These are phyloP conservation scores for Brevimyrus niger DNA, from an alignment of 2,113 vertebrate species.

Conservation along the genomic window DNA sequence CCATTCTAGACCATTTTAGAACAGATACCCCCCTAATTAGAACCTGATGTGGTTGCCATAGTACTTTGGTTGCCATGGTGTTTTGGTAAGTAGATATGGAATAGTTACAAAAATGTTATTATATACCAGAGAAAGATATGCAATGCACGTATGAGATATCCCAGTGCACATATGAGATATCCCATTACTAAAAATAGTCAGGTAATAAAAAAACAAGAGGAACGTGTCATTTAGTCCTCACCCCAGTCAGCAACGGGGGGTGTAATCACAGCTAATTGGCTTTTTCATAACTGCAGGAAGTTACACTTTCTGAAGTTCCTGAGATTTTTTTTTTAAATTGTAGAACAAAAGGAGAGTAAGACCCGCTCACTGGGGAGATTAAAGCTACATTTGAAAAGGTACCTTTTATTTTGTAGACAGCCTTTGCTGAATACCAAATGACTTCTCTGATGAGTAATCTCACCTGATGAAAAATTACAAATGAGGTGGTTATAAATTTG, in stretches of 20 bases:
- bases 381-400: neutral
- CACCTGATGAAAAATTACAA: neutral
- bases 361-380: neutral
- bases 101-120: constrained; percentile 16
- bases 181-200: neutral
- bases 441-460: constrained; percentile 4
- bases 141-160: neutral
- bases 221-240: neutral
- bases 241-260: neutral
- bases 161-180: neutral
- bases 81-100: constrained; percentile 19
- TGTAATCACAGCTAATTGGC: constrained; percentile 17
- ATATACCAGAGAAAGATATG: neutral
- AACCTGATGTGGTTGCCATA: constrained; percentile 36
- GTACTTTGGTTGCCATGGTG: constrained; percentile 34
- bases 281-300: constrained; percentile 10
- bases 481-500: neutral
- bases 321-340: constrained; percentile 14
- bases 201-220: neutral
- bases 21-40: constrained; percentile 39
- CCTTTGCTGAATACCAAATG: neutral
- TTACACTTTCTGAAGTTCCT: neutral
- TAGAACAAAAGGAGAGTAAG: constrained; percentile 7
- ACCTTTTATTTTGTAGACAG: neutral
- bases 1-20: constrained; percentile 22